These are phyloP conservation scores for Serranus cabrilla DNA, from an alignment of 2,797 vertebrate genomes.

Conservation along the genomic window DNA sequence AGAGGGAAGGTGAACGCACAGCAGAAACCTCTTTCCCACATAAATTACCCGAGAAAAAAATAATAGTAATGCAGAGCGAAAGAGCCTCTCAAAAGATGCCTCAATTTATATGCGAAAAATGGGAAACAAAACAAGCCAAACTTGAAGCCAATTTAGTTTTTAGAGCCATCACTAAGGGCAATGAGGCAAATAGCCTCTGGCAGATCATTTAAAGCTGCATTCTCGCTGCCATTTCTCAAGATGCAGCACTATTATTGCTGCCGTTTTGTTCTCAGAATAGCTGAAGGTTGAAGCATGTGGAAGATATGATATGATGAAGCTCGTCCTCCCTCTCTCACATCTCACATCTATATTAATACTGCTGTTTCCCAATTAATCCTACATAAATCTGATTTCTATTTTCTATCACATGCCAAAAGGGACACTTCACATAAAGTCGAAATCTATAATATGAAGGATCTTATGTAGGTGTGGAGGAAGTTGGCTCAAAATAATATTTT, in stretches of 20 bases:
- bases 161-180: conserved; percentile 67
- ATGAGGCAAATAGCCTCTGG: conserved; percentile 71
- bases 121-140: conserved; percentile 62
- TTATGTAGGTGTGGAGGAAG: conserved; percentile 52
- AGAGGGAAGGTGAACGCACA: conserved; percentile 33
- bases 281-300: conserved; percentile 35
- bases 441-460: conserved; percentile 25
- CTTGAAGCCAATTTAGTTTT: conserved; percentile 71
- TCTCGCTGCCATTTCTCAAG: conserved; percentile 53
- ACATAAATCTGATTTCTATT: not conserved
- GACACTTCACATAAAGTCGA: not conserved
- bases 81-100: conserved; percentile 53
- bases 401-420: not conserved
- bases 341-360: not conserved
- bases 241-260: conserved; percentile 53
- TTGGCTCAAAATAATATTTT: conserved; percentile 68
- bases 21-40: conserved; percentile 40
- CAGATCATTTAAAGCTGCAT: conserved; percentile 71
- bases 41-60: conserved; percentile 50
- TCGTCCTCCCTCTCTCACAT: too few species aligned
- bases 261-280: conserved; percentile 49
- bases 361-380: not conserved
- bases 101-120: conserved; percentile 64
- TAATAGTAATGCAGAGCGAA: conserved; percentile 16
- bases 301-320: conserved; percentile 23